phyloP scores from a whole-genome alignment of 2,797 vertebrate species.

The Lacerta viridis region DNA sequence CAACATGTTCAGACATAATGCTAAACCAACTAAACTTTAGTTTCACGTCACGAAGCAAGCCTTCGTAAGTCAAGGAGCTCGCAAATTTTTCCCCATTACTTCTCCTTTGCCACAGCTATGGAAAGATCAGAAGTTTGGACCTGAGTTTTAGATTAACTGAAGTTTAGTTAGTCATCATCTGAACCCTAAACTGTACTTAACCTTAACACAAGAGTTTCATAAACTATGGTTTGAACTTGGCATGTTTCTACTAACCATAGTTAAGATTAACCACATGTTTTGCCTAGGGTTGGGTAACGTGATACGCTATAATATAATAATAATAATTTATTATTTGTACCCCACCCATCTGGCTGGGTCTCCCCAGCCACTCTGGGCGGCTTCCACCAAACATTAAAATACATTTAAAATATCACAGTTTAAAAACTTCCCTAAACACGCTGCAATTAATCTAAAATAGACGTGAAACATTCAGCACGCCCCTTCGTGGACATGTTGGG shows the following conservation, averaged over 20 bases:
- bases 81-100: neutral
- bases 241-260: neutral
- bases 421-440: no score
- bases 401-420: no score
- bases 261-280: neutral
- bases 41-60: neutral
- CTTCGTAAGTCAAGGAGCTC: neutral
- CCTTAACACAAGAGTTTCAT: neutral
- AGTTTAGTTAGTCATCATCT: neutral
- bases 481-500: neutral
- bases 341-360: no score
- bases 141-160: neutral
- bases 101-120: neutral
- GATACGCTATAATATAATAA: neutral
- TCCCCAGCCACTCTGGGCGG: no score
- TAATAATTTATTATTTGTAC: no score
- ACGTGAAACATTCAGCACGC: neutral
- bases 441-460: neutral
- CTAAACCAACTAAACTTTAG: neutral
- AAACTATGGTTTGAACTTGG: neutral
- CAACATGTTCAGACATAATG: neutral
- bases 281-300: neutral
- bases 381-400: no score
- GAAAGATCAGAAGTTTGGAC: neutral
- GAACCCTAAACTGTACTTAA: neutral